phyloP scores from a whole-genome alignment of 2,888 invertebrate species.

The Sympetrum striolatum region DNA sequence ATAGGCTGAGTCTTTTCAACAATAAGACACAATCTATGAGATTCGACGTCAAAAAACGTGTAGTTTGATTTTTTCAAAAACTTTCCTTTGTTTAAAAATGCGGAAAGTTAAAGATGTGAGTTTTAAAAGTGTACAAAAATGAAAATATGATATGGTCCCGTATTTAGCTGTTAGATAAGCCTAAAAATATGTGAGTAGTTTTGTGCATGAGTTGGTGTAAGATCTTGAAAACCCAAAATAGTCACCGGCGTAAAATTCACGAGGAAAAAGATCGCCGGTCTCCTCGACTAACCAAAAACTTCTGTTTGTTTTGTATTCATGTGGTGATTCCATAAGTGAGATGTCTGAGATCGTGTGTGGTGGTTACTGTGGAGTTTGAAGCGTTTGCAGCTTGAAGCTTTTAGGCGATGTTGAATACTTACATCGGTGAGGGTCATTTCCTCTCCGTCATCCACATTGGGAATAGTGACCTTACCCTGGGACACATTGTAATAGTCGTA shows the following conservation, averaged over 20 bases:
- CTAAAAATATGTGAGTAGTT: too few species aligned
- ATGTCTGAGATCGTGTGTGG: background rate
- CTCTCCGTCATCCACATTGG: slow-evolving; percentile 94
- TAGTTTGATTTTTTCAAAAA: background rate
- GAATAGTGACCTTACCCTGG: slow-evolving; percentile 96
- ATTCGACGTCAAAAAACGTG: background rate
- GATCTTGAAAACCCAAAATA: too few species aligned
- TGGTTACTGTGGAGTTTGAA: background rate
- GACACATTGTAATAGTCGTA: slow-evolving; percentile 93
- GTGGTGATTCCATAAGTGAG: background rate
- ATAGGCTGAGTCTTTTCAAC: background rate
- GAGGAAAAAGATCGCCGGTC: too few species aligned
- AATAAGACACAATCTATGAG: too few species aligned
- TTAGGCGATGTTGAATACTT: slow-evolving; percentile 64
- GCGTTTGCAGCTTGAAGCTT: background rate
- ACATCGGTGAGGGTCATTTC: slow-evolving; percentile 89
- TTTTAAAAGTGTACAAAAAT: too few species aligned
- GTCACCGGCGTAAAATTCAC: too few species aligned
- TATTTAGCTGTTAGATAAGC: too few species aligned
- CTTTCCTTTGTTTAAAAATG: background rate
- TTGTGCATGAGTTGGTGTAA: too few species aligned
- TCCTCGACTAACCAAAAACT: too few species aligned
- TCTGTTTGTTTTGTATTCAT: too few species aligned
- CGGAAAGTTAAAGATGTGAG: background rate
- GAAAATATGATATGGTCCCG: too few species aligned